These are phyloP conservation scores for Actinernus sp. DNA, from an alignment of 92 coral and sea anemone species.

Conservation along the genomic window DNA sequence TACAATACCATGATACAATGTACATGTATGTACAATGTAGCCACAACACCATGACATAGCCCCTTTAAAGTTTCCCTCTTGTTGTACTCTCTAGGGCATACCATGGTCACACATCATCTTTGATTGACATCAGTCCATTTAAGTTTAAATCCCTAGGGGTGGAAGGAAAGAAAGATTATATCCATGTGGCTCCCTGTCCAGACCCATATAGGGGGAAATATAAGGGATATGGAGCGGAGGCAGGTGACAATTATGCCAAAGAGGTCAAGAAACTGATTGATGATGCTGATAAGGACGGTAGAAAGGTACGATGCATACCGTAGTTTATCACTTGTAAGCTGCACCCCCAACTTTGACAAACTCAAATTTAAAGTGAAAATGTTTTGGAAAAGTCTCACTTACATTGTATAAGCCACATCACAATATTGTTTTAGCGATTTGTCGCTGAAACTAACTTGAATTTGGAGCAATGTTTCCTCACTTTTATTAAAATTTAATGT, in stretches of 20 bases:
- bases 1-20: no score
- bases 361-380: no score
- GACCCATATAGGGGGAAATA: slow-evolving; percentile 92
- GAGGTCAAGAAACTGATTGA: slow-evolving; percentile 85
- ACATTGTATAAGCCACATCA: no score
- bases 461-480: no score
- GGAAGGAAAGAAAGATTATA: slow-evolving; percentile 82
- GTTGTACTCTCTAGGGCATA: slow-evolving; percentile 66
- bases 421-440: no score
- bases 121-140: slow-evolving; percentile 93
- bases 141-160: slow-evolving; percentile 74
- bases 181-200: slow-evolving; percentile 87
- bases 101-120: slow-evolving; percentile 92
- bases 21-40: no score
- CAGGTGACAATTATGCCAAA: slow-evolving; percentile 86
- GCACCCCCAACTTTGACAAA: no score
- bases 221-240: slow-evolving; percentile 78
- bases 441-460: no score
- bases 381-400: no score
- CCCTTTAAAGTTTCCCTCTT: not conserved
- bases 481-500: no score
- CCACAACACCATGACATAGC: no score
- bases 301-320: slow-evolving; percentile 66
- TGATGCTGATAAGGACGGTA: slow-evolving; percentile 71
- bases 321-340: no score